These are phyloP conservation scores for Druceiella hillmani DNA, from an alignment of 2,888 invertebrate species.

Conservation along the genomic window DNA sequence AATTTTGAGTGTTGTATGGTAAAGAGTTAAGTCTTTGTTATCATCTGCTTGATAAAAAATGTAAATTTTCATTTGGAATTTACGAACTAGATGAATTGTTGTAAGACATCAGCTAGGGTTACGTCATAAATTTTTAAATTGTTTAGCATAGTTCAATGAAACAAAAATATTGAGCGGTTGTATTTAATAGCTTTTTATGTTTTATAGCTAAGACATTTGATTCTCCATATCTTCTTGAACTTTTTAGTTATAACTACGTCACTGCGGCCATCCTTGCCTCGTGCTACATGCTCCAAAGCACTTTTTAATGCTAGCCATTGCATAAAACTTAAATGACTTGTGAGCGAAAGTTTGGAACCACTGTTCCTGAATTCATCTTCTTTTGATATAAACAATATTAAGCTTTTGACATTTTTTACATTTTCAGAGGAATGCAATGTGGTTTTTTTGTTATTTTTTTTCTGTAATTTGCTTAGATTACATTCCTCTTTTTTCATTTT, in stretches of 20 bases:
- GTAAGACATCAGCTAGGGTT: no score
- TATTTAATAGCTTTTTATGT: no score
- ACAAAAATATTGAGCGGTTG: no score
- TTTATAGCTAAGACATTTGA: conserved; percentile 39
- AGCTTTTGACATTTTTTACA: conserved; percentile 30
- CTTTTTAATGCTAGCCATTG: conserved; percentile 50
- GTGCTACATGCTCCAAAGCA: conserved; percentile 31
- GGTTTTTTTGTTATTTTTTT: conserved; percentile 6
- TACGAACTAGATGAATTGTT: no score
- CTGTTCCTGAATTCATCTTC: conserved; percentile 38
- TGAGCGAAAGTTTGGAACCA: conserved; percentile 31
- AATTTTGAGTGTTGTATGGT: no score
- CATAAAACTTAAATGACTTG: conserved; percentile 46
- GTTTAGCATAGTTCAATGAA: neutral
- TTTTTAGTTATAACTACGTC: conserved; percentile 38
- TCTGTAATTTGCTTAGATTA: neutral
- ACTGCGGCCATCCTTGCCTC: conserved; percentile 28
- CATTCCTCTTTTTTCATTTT: neutral
- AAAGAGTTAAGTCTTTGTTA: no score
- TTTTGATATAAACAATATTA: conserved; percentile 34
- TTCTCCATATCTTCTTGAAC: conserved; percentile 40
- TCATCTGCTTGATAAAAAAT: no score
- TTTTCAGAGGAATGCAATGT: conserved; percentile 1
- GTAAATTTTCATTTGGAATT: no score
- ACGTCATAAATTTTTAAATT: no score